Conservation (phyloP, 35 echinoderm and acorn worm genomes). For the Chiridota heheva region DNA sequence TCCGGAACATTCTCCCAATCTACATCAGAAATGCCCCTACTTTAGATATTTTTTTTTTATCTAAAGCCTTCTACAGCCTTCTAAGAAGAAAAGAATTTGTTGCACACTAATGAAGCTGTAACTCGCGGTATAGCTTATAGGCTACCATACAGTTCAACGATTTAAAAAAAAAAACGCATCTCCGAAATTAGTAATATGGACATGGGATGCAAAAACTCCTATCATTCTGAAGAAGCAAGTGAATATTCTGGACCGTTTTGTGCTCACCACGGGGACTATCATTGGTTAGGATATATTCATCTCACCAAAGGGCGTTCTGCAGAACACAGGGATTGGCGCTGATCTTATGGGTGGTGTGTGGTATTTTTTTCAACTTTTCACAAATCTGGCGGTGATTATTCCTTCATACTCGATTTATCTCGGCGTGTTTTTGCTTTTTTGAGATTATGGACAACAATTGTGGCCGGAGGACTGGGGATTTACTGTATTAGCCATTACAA, state of each 20-base stretch:
- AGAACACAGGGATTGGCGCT: constrained; percentile 65
- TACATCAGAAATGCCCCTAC: too few species aligned
- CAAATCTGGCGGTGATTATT: constrained; percentile 89
- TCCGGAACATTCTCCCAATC: too few species aligned
- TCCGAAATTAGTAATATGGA: too few species aligned
- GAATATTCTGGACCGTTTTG: constrained; percentile 54
- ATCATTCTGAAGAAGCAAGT: constrained; percentile 57
- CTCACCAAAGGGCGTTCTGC: constrained; percentile 77
- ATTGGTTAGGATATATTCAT: constrained; percentile 92
- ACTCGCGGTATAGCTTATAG: too few species aligned
- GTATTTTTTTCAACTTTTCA: constrained; percentile 63
- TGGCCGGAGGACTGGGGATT: constrained; percentile 55
- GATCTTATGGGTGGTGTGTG: constrained; percentile 71
- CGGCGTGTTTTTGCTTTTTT: constrained; percentile 72
- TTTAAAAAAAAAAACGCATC: too few species aligned
- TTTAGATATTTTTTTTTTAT: too few species aligned
- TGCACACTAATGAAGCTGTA: too few species aligned
- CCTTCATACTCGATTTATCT: constrained; percentile 64
- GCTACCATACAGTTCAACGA: too few species aligned
- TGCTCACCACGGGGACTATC: constrained; percentile 61
- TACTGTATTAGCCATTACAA: constrained; percentile 68
- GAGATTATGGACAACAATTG: constrained; percentile 69
- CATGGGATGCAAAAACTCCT: too few species aligned
- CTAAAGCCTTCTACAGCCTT: too few species aligned
- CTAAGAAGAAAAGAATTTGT: too few species aligned